These are phyloP conservation scores for Ctenopoma multispine DNA, from an alignment of 2,797 vertebrate species.

Conservation along the genomic window DNA sequence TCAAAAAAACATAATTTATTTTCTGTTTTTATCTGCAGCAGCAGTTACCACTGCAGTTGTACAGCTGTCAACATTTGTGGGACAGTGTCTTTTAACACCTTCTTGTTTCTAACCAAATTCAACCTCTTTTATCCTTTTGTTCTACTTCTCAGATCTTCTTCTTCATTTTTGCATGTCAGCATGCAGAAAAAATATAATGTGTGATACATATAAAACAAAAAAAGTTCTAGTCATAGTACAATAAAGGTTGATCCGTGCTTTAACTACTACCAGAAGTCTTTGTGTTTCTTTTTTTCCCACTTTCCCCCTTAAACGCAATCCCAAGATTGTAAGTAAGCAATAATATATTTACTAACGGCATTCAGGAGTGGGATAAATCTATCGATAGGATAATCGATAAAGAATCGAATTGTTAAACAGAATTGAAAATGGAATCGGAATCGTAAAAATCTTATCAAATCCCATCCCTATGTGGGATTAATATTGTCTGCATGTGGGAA, in stretches of 20 bases:
- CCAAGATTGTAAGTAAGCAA: conserved; percentile 44
- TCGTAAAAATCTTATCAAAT: too few relatives aligned
- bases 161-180: too few relatives aligned
- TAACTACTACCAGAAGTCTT: conserved; percentile 4
- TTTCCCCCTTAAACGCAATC: conserved; percentile 38
- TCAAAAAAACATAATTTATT: conserved; percentile 47
- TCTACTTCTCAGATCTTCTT: conserved; percentile 46
- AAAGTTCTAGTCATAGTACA: too few relatives aligned
- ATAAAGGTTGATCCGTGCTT: neutral
- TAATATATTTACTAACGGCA: conserved; percentile 59
- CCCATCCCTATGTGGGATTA: too few relatives aligned
- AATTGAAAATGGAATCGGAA: too few relatives aligned
- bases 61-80: conserved; percentile 72
- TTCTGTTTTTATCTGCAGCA: conserved; percentile 64
- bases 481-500: conserved; percentile 35
- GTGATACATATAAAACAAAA: neutral
- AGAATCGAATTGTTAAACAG: too few relatives aligned
- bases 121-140: conserved; percentile 41
- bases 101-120: conserved; percentile 34
- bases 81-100: conserved; percentile 46
- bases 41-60: conserved; percentile 68
- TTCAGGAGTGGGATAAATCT: conserved; percentile 54
- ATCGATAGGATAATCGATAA: too few relatives aligned
- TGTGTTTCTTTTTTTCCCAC: conserved; percentile 18
- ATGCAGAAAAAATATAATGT: too few relatives aligned